Conservation (phyloP, 1,140 invertebrate genomes). For the Ips typographus region DNA sequence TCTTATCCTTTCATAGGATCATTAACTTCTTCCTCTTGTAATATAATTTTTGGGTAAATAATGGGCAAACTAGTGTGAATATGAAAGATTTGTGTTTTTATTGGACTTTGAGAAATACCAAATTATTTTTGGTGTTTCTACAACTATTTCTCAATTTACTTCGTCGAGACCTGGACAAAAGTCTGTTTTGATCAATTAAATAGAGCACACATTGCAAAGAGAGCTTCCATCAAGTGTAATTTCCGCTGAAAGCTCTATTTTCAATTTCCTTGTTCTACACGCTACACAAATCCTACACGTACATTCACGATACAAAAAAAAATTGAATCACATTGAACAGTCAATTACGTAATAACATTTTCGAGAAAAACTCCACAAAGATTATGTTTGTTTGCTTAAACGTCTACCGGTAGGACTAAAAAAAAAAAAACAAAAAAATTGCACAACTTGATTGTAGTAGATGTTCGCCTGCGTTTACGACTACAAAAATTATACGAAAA, state of each 20-base stretch:
- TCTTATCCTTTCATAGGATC: too few species aligned
- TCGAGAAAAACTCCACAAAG: constrained; percentile 22
- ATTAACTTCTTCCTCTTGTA: too few species aligned
- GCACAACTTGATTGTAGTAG: background rate
- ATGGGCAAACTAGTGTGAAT: too few species aligned
- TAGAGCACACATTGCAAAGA: background rate
- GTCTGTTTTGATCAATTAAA: background rate
- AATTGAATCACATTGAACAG: constrained; percentile 31
- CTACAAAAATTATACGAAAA: background rate
- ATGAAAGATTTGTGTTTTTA: too few species aligned
- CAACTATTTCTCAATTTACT: background rate
- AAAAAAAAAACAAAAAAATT: too few species aligned
- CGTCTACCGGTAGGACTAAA: constrained; percentile 12
- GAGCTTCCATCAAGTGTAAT: background rate
- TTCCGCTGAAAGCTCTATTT: background rate
- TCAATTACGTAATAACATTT: constrained; percentile 26
- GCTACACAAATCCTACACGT: constrained; percentile 19
- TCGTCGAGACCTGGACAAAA: background rate
- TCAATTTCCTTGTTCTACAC: background rate
- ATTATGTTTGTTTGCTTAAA: background rate
- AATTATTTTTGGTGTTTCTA: background rate
- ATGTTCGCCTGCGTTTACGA: background rate
- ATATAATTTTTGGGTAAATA: too few species aligned
- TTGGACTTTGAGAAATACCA: background rate
- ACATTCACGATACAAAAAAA: constrained; percentile 26